Evolutionary conservation across 1,140 invertebrate species (phyloP), one percentile per base, ranked within the genome.

Genomic region (Mactra quadrangularis): DNA sequence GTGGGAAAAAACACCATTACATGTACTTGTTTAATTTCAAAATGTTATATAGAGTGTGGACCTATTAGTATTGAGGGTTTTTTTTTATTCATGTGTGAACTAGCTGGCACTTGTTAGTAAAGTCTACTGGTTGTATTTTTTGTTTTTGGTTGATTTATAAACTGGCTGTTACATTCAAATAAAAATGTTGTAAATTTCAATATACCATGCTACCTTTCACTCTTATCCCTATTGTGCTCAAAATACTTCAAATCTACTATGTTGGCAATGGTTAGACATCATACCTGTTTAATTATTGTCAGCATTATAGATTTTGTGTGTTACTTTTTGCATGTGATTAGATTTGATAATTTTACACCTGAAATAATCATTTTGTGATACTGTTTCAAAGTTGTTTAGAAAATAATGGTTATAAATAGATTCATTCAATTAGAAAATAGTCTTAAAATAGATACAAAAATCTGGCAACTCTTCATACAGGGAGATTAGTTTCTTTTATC

Each of bases 21-120:
- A n/a, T n/a, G n/a, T 41, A 41, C 38, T 41, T 22, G 27, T 6
- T 7, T 7, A n/a, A 55, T 55, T 6, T 19, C n/a, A 7, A 22
- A 27, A n/a, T 7, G n/a, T 4, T 9, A 55, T 55, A 55, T n/a
- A n/a, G 19, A 27, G 19, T 7, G n/a, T n/a, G n/a, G n/a, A n/a
- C n/a, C n/a, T n/a, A 27, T 55, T 55, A 6, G 53, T 27, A 9
- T 22, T 27, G 27, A n/a, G 27, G 53, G 53, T 6, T 27, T n/a
- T 22, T 6, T 57, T 57, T 71, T 29, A 27, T 60, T 15, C 31
- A 27, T 35, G 31, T 64, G 27, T 72, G n/a, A 35, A 47, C 0
- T 72, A 4, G 50, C 52, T 70, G 50, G 70, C 70, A 72, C 70
- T 72, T 72, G 70, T 72, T 72, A 72, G 50, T 29, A 72, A 47